Base-by-base conservation (phyloP, 2,113 vertebrate species). In the Melanocharis versteri region DNA sequence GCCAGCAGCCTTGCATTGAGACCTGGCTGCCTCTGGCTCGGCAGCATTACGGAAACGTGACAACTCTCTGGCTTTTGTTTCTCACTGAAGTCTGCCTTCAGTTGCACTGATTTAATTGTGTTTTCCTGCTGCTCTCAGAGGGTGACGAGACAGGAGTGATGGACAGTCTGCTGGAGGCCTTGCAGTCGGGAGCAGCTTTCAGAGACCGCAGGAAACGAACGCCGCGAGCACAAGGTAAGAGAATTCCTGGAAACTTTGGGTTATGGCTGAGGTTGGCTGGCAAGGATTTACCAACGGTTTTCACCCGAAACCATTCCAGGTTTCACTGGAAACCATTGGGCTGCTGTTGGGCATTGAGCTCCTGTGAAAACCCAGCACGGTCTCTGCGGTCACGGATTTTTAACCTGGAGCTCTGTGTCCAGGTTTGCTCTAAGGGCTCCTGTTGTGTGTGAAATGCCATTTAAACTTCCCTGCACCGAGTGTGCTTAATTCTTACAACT, bases 61-160 rank as follows among this genome's bases (percentile, higher is more conserved):
- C 87, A 81, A 44, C 69, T 15, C 35, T 95, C 82, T 44, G 81
- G 16, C 71, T 82, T 58, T 44, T 51, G 44, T 72, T 92, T 70
- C 72, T 80, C 93, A 73, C 86, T 19, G 1, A 91, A 81, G 65
- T 71, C 82, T 94, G 93, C 91, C 93, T 80, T 97, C 69, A 70
- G 64, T 96, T 96, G 90, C 89, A 53, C 62, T 83, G 83, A 94
- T 71, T 85, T 79, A 94, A 95, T 98, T 66, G 80, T 53, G 21
- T 85, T 96, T 97, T 91, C 90, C 87, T 92, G 44, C 88, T 90
- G 10, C 91, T 97, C 75, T 24, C 98, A 99, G 99, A 99, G 94
- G 99, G 99, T 90, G 99, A 99, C 81, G 99, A 99, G 98, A 99
- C 99, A 0, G 99, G 99, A 30, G 99, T 99, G 97, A 99, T 99